These are phyloP conservation scores for Drosophila pegasa DNA, from an alignment of 2,888 invertebrate species.

Conservation along the genomic window DNA sequence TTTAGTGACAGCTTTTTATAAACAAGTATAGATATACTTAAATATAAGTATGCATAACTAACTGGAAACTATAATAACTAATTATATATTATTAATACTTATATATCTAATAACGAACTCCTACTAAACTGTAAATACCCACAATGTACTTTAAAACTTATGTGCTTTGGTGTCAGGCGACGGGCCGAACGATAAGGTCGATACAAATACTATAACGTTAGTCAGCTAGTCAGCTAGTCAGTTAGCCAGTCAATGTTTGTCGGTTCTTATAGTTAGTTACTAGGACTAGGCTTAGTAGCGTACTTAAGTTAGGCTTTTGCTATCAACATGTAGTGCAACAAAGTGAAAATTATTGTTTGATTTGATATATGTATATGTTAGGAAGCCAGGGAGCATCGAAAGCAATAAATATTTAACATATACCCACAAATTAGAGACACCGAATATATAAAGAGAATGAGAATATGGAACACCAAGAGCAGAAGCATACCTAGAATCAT, in stretches of 20 bases:
- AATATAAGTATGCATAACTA: conserved; percentile 43
- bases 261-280: conserved; percentile 49
- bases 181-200: conserved; percentile 11
- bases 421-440: conserved; percentile 44
- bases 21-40: conserved; percentile 28
- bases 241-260: conserved; percentile 48
- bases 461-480: conserved; percentile 28
- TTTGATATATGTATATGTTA: conserved; percentile 25
- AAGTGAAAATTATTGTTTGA: conserved; percentile 49
- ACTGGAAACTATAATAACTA: conserved; percentile 38
- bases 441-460: conserved; percentile 16
- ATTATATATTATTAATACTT: conserved; percentile 34
- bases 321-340: conserved; percentile 37
- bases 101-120: conserved; percentile 43
- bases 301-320: conserved; percentile 46
- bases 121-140: conserved; percentile 73
- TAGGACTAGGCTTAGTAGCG: conserved; percentile 49
- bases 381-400: conserved; percentile 65
- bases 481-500: conserved; percentile 23
- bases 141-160: conserved; percentile 51
- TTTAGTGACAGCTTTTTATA: conserved; percentile 64
- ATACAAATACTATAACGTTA: conserved; percentile 19
- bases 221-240: conserved; percentile 32
- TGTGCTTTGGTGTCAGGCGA: conserved; percentile 60
- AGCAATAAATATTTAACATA: conserved; percentile 58